Base-by-base conservation (phyloP, 2,797 vertebrate species). In the Tauraco hartlaubi region DNA sequence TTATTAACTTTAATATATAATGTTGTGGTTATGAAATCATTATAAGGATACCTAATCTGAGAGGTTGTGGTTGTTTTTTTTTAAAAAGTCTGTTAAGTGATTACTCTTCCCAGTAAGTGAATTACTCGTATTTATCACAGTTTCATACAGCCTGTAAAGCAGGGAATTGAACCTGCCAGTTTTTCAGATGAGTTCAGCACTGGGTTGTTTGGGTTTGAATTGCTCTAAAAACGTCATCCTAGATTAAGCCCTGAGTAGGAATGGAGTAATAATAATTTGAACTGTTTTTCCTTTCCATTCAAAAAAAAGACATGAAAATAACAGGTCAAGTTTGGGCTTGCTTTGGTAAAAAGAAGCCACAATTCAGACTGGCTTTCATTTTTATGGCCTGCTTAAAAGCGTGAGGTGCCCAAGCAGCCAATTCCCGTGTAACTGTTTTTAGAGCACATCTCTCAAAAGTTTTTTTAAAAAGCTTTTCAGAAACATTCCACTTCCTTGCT, bases 1-100 rank as follows among this genome's bases (percentile, higher is more conserved):
- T n/a, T 72, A 63, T 58, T 72, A 33, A 61, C 71, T 95, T 81
- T 41, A 37, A 49, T 13, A 39, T 14, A 37, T 26, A 33, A 61
- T 11, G 20, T 11, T 84, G 12, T 35, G 19, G 18, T 82, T 82
- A 85, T 29, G 5, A 62, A 81, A 44, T 75, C 31, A 44, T 58
- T 74, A 48, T n/a, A 5, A 87, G 2, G 26, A 52, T 46, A 82
- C 3, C 39, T 62, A 35, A 55, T 56, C 74, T 85, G 37, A n/a
- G 33, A 79, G 79, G n/a, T 1, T 77, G 5, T 4, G 3, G 2
- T 11, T 6, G 0, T 2, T 55, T 84, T 44, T 51, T 41, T 17
- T 12, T 31, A 19, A 35, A 5, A 85, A 58, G 28, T 31, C 23
- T 94, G 8, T 55, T 31, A 62, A 66, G 35, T 35, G 4, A 66